Base-by-base conservation (phyloP, 2,797 vertebrate species). In the Dicrostonyx torquatus region DNA sequence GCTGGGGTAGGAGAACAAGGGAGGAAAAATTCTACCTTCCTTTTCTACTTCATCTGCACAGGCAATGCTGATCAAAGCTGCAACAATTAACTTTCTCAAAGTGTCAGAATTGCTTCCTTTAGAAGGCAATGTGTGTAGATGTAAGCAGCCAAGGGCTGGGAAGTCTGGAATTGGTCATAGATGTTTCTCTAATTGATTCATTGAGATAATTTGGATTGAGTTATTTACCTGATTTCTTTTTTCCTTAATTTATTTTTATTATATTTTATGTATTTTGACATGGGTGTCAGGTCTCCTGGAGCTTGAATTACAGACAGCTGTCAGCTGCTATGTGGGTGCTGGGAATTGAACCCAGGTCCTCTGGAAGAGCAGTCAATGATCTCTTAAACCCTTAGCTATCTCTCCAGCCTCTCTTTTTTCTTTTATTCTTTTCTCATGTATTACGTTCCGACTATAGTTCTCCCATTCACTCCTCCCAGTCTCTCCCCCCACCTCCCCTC, bases 41-140 rank as follows among this genome's bases (percentile, higher is more conserved):
- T 87, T 93, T 75, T 37, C 18, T 2, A 70, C 79, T 95, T 95
- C 45, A 88, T 89, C 66, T 80, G 64, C 6, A 50, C 34, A 62
- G 9, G 11, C 62, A 78, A 89, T 43, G 73, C 48, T 80, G 90
- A 78, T 94, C 45, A 78, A 77, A 91, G 72, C 34, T 80, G 79
- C 64, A 87, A 80, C 90, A 64, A 91, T 90, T 68, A 94, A 50
- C 29, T 66, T 92, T 90, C 55, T 94, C 87, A 50, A 72, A n/a
- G 40, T 77, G 50, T 92, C 64, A 89, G 90, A 77, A 40, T 29
- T 34, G 53, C 45, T 83, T 55, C 82, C 13, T 76, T 18, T 82
- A 40, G 50, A 84, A 94, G 55, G 26, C 22, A 18, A 5, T n/a
- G 11, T 22, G n/a, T 34, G 26, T 75, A 24, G 24, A 90, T 26